phyloP scores from a whole-genome alignment of 2,113 vertebrate species.

The Oenanthe melanoleuca region DNA sequence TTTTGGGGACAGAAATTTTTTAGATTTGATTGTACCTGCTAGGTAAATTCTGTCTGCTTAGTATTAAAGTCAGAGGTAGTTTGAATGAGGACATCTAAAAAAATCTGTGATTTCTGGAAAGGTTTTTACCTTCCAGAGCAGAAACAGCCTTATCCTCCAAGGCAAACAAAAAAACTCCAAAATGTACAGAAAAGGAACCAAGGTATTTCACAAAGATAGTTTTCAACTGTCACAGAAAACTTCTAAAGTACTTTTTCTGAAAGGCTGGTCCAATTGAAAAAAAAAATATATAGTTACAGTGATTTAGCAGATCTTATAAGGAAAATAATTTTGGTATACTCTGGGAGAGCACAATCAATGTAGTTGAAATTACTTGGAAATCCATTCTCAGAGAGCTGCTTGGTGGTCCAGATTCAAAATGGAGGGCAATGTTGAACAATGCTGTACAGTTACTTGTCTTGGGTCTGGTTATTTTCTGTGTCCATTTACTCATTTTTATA shows the following conservation, averaged over 20 bases:
- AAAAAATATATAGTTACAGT: neutral
- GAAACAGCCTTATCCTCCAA: neutral
- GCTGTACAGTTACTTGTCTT: neutral
- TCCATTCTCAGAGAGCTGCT: neutral
- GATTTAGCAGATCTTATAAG: neutral
- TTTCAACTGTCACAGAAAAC: neutral
- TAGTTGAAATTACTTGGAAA: neutral
- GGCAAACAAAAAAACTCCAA: neutral
- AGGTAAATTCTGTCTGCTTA: neutral
- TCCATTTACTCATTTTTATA: neutral
- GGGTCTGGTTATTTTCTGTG: neutral
- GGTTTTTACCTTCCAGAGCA: neutral
- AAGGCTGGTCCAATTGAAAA: neutral
- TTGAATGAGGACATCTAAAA: neutral
- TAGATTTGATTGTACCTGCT: neutral
- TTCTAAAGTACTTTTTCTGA: neutral
- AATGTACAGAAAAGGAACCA: neutral
- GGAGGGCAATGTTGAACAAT: neutral
- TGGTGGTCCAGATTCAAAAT: neutral
- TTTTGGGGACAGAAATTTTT: neutral
- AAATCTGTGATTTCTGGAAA: neutral
- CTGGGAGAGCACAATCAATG: neutral
- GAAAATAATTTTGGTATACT: neutral
- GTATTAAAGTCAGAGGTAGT: neutral
- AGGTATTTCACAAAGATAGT: neutral